A percentile compares a stretch with the other conserved stretches of the same genome.
Evolutionary conservation across 2,113 vertebrate genomes (phyloP).

Genomic region (Spizaetus ornatus): DNA sequence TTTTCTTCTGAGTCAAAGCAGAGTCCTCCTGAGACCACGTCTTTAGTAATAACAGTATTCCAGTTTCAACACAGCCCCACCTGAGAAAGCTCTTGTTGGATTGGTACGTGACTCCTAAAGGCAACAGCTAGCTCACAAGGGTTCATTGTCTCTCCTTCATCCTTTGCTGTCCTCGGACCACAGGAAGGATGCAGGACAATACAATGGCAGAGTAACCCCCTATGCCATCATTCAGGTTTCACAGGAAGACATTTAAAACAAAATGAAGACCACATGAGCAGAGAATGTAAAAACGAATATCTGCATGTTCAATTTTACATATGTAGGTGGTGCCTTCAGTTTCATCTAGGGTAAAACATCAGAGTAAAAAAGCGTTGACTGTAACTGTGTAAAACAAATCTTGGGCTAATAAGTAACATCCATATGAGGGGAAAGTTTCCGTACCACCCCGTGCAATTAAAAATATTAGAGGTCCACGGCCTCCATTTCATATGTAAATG

Average conservation of each 20-base stretch:
- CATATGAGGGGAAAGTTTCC: neutral
- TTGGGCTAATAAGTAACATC: neutral
- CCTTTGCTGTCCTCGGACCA: neutral
- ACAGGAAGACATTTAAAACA: neutral
- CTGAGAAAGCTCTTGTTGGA: neutral
- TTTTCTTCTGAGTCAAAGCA: neutral
- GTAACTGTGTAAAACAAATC: neutral
- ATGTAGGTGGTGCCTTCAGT: neutral
- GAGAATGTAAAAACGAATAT: neutral
- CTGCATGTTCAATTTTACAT: neutral
- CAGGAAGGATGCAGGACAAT: neutral
- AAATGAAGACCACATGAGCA: neutral
- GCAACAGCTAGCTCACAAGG: neutral
- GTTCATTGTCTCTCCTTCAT: neutral
- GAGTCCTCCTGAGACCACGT: neutral
- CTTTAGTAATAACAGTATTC: neutral
- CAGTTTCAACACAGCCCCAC: neutral
- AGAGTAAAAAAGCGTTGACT: neutral
- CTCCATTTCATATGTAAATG: neutral
- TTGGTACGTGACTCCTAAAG: neutral
- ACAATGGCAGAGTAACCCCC: neutral
- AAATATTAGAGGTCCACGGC: neutral
- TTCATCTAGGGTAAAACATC: neutral
- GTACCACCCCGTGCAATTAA: neutral
- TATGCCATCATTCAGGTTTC: neutral